Evolutionary conservation across 2,888 invertebrate species (phyloP).

Genomic region (Archips xylosteana): DNA sequence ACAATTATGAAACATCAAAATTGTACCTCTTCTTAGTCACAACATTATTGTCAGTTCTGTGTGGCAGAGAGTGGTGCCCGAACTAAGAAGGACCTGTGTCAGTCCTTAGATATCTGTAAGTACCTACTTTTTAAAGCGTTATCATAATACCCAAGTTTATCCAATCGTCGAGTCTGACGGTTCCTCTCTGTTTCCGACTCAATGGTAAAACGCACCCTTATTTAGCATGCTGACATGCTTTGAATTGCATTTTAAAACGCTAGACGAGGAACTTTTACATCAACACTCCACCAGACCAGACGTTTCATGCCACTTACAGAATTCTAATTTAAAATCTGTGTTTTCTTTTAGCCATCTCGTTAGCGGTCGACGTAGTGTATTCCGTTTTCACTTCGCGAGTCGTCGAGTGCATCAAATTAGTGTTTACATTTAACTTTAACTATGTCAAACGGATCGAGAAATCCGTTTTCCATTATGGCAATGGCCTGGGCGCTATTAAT

Average conservation of each 20-base stretch:
- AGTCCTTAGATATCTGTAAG: too few species aligned
- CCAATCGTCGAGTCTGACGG: too few species aligned
- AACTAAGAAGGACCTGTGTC: too few species aligned
- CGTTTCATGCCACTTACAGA: constrained; percentile 1
- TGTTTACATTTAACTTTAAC: constrained; percentile 41
- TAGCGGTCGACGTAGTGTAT: constrained; percentile 30
- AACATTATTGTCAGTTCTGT: too few species aligned
- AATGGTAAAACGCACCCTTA: neutral
- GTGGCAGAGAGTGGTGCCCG: too few species aligned
- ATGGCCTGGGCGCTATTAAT: constrained; percentile 24
- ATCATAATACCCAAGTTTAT: too few species aligned
- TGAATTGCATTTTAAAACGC: neutral
- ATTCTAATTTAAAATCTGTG: constrained; percentile 12
- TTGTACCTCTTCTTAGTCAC: too few species aligned
- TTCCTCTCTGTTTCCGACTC: too few species aligned
- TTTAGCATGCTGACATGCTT: neutral
- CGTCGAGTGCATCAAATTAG: constrained; percentile 37
- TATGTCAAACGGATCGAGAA: constrained; percentile 36
- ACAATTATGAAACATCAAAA: too few species aligned
- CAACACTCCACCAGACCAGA: neutral
- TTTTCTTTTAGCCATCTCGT: constrained; percentile 18
- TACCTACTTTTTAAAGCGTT: too few species aligned
- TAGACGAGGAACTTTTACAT: neutral
- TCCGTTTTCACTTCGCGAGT: constrained; percentile 36
- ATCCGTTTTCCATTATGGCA: constrained; percentile 36